Evolutionary conservation across 2,113 vertebrate species (phyloP).

Genomic region (Arenaria interpres): DNA sequence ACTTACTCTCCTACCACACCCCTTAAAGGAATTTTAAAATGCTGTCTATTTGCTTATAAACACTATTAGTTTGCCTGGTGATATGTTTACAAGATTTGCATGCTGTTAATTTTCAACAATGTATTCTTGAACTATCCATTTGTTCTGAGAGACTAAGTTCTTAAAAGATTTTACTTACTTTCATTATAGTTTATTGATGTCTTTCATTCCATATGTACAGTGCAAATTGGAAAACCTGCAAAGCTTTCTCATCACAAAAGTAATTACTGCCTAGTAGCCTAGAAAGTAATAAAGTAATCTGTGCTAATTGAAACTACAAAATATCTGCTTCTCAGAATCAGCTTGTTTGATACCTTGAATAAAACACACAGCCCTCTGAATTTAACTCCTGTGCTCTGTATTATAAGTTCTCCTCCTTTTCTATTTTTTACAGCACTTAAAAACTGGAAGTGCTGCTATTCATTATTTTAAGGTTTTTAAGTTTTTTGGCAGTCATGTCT

Average conservation of each 20-base stretch:
- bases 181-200: conserved; percentile 29
- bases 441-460: conserved; percentile 31
- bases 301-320: conserved; percentile 73
- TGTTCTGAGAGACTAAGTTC: not conserved
- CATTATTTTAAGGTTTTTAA: conserved; percentile 47
- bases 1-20: not conserved
- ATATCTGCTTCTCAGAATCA: conserved; percentile 37
- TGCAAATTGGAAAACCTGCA: conserved; percentile 51
- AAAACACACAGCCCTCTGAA: not conserved
- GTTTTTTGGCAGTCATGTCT: conserved; percentile 36
- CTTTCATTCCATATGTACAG: conserved; percentile 20
- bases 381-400: not conserved
- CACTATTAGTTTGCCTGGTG: conserved; percentile 29
- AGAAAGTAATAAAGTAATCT: conserved; percentile 63
- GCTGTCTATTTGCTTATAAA: conserved; percentile 25
- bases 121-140: conserved; percentile 39
- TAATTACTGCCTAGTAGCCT: conserved; percentile 60
- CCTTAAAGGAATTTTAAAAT: not conserved
- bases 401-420: conserved; percentile 44
- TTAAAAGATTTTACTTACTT: conserved; percentile 19
- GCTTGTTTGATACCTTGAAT: conserved; percentile 35
- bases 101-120: conserved; percentile 9
- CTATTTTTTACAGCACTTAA: not conserved
- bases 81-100: not conserved
- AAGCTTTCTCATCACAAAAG: conserved; percentile 26